These are phyloP conservation scores for Lithosia quadra DNA, from an alignment of 2,888 invertebrate genomes.

Conservation along the genomic window DNA sequence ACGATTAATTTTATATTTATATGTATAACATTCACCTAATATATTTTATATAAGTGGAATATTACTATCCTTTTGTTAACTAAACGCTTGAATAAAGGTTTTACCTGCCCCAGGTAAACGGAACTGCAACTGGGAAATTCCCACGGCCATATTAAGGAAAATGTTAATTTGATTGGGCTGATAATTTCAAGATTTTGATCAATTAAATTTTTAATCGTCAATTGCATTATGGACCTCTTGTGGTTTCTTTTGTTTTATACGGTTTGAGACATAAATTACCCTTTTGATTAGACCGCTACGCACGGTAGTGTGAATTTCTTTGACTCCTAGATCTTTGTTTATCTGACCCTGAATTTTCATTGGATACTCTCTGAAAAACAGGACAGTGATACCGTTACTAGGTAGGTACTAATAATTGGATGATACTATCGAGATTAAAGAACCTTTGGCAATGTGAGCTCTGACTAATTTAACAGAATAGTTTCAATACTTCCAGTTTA, in stretches of 20 bases:
- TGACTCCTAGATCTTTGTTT: neutral
- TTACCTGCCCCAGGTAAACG: neutral
- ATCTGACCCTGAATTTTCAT: neutral
- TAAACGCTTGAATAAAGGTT: neutral
- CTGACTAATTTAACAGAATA: neutral
- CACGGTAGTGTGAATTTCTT: neutral
- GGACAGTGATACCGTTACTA: neutral
- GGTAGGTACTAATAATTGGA: neutral
- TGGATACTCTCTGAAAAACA: neutral
- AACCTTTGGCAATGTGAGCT: no score
- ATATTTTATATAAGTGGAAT: no score
- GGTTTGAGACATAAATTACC: neutral
- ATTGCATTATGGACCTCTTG: neutral
- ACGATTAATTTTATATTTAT: neutral
- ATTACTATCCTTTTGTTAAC: neutral
- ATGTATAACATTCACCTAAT: no score
- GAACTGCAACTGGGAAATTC: slow-evolving; percentile 3
- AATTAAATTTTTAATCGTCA: neutral
- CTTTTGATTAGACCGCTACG: no score
- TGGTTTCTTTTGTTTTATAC: neutral
- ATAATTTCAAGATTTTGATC: neutral
- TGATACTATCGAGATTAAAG: no score
- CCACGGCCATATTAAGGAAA: slow-evolving; percentile 9
- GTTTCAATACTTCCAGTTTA: no score
- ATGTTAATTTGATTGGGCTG: neutral